Evolutionary conservation across 1,140 invertebrate genomes (phyloP).

Genomic region (Atta colombica): DNA sequence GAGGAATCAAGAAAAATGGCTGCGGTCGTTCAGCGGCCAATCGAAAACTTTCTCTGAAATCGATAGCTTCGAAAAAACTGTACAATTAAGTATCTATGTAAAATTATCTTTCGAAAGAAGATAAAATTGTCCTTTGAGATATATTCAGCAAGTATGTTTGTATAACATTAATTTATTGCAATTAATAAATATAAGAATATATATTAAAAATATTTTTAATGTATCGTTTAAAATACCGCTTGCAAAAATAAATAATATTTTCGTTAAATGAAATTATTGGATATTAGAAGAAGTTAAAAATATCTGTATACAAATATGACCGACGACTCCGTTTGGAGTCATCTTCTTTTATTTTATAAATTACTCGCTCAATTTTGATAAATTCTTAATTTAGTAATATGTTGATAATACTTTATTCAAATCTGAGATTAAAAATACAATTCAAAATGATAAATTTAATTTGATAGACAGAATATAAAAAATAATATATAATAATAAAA

Average conservation of each 20-base stretch:
- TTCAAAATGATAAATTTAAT: too few relatives aligned
- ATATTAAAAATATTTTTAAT: not conserved
- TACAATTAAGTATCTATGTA: slow-evolving; percentile 13
- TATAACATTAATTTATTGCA: not conserved
- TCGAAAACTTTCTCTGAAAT: slow-evolving; percentile 17
- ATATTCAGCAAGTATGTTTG: not conserved
- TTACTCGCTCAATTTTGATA: too few relatives aligned
- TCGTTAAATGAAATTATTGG: slow-evolving; percentile 3
- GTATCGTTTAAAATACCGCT: not conserved
- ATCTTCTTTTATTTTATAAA: too few relatives aligned
- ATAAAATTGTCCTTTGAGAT: slow-evolving; percentile 12
- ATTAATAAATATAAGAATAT: not conserved
- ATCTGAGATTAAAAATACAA: too few relatives aligned
- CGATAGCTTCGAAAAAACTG: not conserved
- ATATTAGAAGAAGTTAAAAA: not conserved
- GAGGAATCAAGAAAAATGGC: slow-evolving; percentile 37
- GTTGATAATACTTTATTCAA: too few relatives aligned
- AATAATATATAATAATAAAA: too few relatives aligned
- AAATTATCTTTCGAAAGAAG: not conserved
- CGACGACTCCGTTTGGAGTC: too few relatives aligned
- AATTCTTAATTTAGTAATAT: too few relatives aligned
- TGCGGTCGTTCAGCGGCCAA: not conserved
- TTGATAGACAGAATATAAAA: too few relatives aligned
- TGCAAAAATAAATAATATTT: not conserved
- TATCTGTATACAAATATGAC: not conserved